phyloP scores from a whole-genome alignment of 2,888 invertebrate species.

The Stenodera caucasica region DNA sequence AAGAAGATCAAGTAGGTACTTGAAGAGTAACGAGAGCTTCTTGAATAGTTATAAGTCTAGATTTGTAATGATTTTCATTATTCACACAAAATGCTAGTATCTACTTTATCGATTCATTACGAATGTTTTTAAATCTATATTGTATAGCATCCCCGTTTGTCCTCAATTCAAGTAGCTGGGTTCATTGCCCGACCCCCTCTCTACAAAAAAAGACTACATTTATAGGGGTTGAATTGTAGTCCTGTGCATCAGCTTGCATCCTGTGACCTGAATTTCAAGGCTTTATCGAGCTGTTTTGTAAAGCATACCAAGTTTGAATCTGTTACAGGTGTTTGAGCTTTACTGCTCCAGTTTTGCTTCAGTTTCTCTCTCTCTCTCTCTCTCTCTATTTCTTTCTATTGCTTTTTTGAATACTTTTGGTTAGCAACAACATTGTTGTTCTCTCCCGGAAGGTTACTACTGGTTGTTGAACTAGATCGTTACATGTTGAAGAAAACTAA shows the following conservation, averaged over 20 bases:
- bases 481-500: too few species aligned
- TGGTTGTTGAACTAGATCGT: neutral
- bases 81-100: too few species aligned
- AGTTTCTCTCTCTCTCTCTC: neutral
- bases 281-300: conserved; percentile 48
- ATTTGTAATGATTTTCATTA: too few species aligned
- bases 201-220: too few species aligned
- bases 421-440: neutral
- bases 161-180: conserved; percentile 4
- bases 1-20: too few species aligned
- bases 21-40: too few species aligned
- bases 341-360: conserved; percentile 9
- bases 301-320: conserved; percentile 11
- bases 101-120: too few species aligned
- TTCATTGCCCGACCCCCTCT: neutral
- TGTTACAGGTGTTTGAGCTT: conserved; percentile 27
- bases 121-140: too few species aligned
- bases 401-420: neutral
- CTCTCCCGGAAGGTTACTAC: neutral
- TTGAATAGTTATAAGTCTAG: too few species aligned
- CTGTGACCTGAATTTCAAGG: conserved; percentile 53
- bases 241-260: conserved; percentile 40
- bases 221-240: too few species aligned
- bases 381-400: neutral
- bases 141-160: neutral